Evolutionary conservation across 1,140 invertebrate species (phyloP), one percentile per base, ranked within the genome.

Genomic region (Oscheius sp.): DNA sequence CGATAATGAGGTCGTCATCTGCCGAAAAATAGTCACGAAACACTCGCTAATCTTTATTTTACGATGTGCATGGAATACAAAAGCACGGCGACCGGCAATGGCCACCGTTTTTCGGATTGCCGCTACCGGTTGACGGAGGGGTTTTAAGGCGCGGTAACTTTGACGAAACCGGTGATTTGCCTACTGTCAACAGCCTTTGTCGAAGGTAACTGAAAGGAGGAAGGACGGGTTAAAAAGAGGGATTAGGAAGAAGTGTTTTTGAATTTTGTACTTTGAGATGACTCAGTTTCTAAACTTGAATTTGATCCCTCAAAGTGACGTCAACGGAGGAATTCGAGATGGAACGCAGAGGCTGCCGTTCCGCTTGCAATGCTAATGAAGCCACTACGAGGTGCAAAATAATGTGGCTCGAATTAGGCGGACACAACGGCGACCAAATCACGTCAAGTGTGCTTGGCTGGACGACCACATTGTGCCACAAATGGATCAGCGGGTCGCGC

Each of bases 361-460:
- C n/a, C n/a, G n/a, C n/a, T n/a, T n/a, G n/a, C n/a, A n/a, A n/a
- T n/a, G n/a, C n/a, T n/a, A n/a, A n/a, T n/a, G n/a, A n/a, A n/a
- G n/a, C n/a, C n/a, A n/a, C n/a, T n/a, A n/a, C n/a, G n/a, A n/a
- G n/a, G n/a, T n/a, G n/a, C n/a, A n/a, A n/a, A 55, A 55, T 55
- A 55, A 55, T 55, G 49, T 55, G 49, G 49, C 7, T 26, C 23
- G 49, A 55, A 55, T 55, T 55, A 55, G 49, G 49, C 49, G 49
- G 4, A 26, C 23, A 42, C 38, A 42, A 42, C 38, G 38, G 23
- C 15, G 49, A 20, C 49, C 49, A 55, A 55, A 55, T 55, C 15
- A 55, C 49, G 49, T 55, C 49, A 55, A 55, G 49, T 55, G 49
- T 55, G 49, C 49, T 55, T 55, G 49, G 49, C 7, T 23, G 49